phyloP scores from a whole-genome alignment of 2,888 invertebrate genomes.

The Synergus laeviventris region DNA sequence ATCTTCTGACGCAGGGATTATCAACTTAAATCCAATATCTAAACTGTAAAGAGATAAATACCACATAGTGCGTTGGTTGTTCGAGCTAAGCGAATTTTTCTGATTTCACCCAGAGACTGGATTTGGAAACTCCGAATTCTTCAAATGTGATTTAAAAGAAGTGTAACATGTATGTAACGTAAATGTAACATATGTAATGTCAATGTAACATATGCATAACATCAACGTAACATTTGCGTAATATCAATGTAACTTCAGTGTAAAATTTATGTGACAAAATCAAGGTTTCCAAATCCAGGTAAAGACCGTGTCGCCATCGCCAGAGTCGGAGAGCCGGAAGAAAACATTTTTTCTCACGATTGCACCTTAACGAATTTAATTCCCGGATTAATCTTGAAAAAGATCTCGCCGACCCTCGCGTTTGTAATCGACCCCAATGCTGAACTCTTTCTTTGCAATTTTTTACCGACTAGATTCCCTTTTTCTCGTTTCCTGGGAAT shows the following conservation, averaged over 20 bases:
- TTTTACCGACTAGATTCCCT: constrained; percentile 31
- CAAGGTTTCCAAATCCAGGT: neutral
- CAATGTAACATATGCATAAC: neutral
- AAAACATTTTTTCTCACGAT: neutral
- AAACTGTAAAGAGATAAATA: constrained; percentile 43
- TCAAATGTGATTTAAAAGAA: neutral
- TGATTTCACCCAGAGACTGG: constrained; percentile 12
- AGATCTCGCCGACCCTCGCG: constrained; percentile 16
- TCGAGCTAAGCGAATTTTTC: constrained; percentile 54
- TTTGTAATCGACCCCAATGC: neutral
- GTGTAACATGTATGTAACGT: neutral
- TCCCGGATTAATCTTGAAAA: constrained; percentile 17
- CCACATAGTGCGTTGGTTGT: constrained; percentile 56
- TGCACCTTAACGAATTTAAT: constrained; percentile 28
- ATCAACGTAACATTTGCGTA: neutral
- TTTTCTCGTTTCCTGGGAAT: constrained; percentile 8
- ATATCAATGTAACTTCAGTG: neutral
- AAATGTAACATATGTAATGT: neutral
- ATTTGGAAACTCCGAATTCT: constrained; percentile 2
- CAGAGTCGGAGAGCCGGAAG: neutral
- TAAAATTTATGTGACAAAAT: neutral
- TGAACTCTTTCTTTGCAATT: constrained; percentile 37
- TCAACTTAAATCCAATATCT: constrained; percentile 29
- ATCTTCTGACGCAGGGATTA: constrained; percentile 38
- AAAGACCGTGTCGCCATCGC: neutral